phyloP scores from a whole-genome alignment of 2,113 vertebrate species.

The Bothrops jararaca region DNA sequence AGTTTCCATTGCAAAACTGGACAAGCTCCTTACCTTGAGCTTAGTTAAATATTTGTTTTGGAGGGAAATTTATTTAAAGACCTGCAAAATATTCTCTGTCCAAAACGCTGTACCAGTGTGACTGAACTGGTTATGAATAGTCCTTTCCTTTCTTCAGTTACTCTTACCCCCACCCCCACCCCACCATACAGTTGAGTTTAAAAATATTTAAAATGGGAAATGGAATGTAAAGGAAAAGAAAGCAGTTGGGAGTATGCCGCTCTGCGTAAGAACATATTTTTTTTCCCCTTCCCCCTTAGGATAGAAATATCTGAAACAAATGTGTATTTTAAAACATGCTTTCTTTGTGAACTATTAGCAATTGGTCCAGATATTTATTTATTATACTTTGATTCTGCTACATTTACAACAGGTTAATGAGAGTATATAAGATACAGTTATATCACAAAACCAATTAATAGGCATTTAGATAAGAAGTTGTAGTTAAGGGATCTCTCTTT shows the following conservation, averaged over 20 bases:
- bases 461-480: background rate
- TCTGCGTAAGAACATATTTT: background rate
- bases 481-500: background rate
- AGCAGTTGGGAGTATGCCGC: accelerated
- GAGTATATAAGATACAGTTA: background rate
- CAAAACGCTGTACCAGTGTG: slow-evolving; percentile 60
- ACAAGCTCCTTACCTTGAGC: slow-evolving; percentile 56
- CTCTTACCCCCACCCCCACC: slow-evolving; percentile 34
- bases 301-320: background rate
- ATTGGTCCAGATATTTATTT: background rate
- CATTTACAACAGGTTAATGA: background rate
- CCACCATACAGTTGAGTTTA: slow-evolving; percentile 1
- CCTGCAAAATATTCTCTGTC: slow-evolving; percentile 60
- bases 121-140: slow-evolving; percentile 29
- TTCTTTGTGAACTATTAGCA: background rate
- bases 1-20: slow-evolving; percentile 44
- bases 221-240: slow-evolving; percentile 14
- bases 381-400: background rate
- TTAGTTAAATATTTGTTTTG: slow-evolving; percentile 70
- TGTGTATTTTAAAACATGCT: background rate
- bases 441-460: background rate
- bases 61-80: slow-evolving; percentile 55
- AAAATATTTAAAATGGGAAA: background rate
- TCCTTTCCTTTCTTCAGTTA: slow-evolving; percentile 7
- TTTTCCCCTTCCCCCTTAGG: background rate